Evolutionary conservation across 1,140 invertebrate genomes (phyloP), one percentile per base, ranked within the genome.

Genomic region (Mactra quadrangularis): DNA sequence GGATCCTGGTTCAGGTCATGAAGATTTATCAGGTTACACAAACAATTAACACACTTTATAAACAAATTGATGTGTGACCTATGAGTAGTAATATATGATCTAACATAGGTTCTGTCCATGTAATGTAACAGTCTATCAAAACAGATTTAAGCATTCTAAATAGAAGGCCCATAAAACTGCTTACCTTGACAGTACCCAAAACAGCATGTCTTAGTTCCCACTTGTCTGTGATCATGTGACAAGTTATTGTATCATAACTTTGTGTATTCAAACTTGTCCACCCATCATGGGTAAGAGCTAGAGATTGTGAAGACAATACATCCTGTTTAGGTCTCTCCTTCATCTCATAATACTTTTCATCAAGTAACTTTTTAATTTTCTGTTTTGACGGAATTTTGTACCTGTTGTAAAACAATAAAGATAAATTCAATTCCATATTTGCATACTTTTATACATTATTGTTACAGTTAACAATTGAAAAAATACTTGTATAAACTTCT

Each of bases 211-310:
- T 66, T n/a, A 66, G 41, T 22, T 66, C 62, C 62, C 62, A 66
- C n/a, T 66, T 31, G 11, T 38, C n/a, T n/a, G n/a, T n/a, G n/a
- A n/a, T n/a, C n/a, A n/a, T n/a, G n/a, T n/a, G n/a, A n/a, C n/a
- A n/a, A 22, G 62, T 66, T 35, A 66, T 22, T 31, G 62, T 66
- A 22, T 66, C 62, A 66, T 41, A 66, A 25, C 62, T 66, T 25
- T 66, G 62, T 6, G 62, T 66, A 19, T 19, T 31, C 19, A 31
- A 38, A 27, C 62, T 41, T 38, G 62, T 66, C 62, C 62, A 66
- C 13, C 62, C 62, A 66, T 66, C 62, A 66, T 66, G 62, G 33
- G 62, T 66, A 41, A 66, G 27, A 41, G 62, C 62, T 41, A 66
- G 19, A 17, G 35, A 41, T 38, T 66, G n/a, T 15, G 4, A 19